Evolutionary conservation across 2,888 invertebrate species (phyloP).

Genomic region (Andrena haemorrhoa): DNA sequence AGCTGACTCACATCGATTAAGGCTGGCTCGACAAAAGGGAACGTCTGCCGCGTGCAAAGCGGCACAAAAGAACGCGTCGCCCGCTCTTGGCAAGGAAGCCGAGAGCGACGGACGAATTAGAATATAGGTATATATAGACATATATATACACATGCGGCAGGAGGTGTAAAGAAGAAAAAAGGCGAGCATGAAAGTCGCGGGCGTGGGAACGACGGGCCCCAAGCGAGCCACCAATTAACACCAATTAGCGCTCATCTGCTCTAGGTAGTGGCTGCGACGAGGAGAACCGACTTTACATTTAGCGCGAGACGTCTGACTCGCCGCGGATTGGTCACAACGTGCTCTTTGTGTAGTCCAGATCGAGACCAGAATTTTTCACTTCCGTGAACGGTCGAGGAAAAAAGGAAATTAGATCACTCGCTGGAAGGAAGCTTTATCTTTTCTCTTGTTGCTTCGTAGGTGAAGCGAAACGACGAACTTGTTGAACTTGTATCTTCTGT

Average conservation of each 20-base stretch:
- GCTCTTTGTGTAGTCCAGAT: constrained; percentile 64
- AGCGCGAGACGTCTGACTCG: constrained; percentile 66
- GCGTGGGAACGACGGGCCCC: constrained; percentile 83
- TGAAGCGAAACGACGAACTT: background rate
- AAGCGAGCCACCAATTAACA: constrained; percentile 84
- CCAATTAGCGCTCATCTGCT: constrained; percentile 84
- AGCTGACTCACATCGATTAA: constrained; percentile 57
- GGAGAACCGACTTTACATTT: constrained; percentile 73
- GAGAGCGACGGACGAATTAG: constrained; percentile 68
- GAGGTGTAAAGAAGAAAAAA: constrained; percentile 66
- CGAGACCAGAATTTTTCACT: constrained; percentile 31
- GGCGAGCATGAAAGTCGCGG: constrained; percentile 82
- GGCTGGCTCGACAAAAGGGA: constrained; percentile 54
- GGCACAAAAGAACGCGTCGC: constrained; percentile 35
- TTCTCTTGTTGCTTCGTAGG: background rate
- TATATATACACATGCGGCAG: constrained; percentile 2
- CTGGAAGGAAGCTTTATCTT: background rate
- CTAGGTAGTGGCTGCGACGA: constrained; percentile 78
- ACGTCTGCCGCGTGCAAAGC: constrained; percentile 26
- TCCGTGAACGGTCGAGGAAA: constrained; percentile 30
- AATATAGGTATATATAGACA: constrained; percentile 58
- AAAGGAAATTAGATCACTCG: constrained; percentile 15
- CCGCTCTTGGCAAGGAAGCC: constrained; percentile 20
- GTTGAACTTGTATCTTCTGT: background rate
- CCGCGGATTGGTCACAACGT: constrained; percentile 67